Conservation (phyloP, 1,140 invertebrate genomes). For the Idris sp. region DNA sequence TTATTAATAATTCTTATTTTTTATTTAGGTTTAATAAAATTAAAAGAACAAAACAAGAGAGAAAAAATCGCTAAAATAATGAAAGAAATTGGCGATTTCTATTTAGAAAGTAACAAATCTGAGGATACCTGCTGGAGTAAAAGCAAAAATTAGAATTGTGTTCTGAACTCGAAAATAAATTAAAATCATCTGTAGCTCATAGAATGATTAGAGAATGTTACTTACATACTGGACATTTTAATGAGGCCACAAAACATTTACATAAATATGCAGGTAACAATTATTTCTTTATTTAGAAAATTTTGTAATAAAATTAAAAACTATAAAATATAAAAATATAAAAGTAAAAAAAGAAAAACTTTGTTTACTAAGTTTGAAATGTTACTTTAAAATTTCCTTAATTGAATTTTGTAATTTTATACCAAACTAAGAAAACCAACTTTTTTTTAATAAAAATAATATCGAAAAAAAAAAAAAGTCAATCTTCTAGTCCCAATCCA, state of each 20-base stretch:
- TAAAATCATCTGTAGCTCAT: slow-evolving; percentile 88
- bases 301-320: too few species aligned
- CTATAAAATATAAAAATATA: too few species aligned
- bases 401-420: too few species aligned
- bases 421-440: too few species aligned
- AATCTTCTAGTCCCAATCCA: too few species aligned
- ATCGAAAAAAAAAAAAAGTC: too few species aligned
- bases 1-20: too few species aligned
- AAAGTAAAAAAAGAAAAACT: too few species aligned
- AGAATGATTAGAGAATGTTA: slow-evolving; percentile 94
- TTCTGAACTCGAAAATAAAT: slow-evolving; percentile 81
- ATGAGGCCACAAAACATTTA: slow-evolving; percentile 88
- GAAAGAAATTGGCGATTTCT: slow-evolving; percentile 32
- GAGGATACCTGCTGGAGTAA: slow-evolving; percentile 79
- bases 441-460: too few species aligned
- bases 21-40: slow-evolving; percentile 31
- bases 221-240: slow-evolving; percentile 84
- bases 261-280: slow-evolving; percentile 87
- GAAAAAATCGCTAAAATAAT: slow-evolving; percentile 18
- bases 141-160: slow-evolving; percentile 83
- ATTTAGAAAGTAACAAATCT: slow-evolving; percentile 15
- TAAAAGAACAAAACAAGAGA: slow-evolving; percentile 9
- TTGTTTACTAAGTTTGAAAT: too few species aligned
- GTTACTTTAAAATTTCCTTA: too few species aligned
- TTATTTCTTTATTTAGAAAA: too few species aligned